Evolutionary conservation across 2,888 invertebrate species (phyloP).

Genomic region (Cheiracanthium punctorium): DNA sequence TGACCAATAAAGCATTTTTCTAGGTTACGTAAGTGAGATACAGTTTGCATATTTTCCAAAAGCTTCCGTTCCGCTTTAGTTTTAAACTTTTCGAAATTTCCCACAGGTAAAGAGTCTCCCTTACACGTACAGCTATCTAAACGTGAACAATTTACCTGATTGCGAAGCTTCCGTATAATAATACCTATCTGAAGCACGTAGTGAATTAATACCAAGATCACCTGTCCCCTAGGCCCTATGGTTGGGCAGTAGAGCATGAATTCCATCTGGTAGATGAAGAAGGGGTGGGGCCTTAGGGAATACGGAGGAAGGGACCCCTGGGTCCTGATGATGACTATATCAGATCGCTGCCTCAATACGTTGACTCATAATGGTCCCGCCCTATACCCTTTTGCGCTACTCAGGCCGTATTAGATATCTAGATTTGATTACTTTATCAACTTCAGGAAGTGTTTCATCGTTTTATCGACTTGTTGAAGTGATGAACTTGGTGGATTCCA

Average conservation of each 20-base stretch:
- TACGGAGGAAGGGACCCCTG: slow-evolving; percentile 23
- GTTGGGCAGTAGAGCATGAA: slow-evolving; percentile 54
- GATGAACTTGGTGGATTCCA: not conserved
- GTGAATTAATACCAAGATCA: slow-evolving; percentile 54
- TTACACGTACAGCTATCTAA: slow-evolving; percentile 17
- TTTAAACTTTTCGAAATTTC: slow-evolving; percentile 26
- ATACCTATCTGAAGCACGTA: slow-evolving; percentile 38
- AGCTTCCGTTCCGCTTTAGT: not conserved
- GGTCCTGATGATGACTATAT: slow-evolving; percentile 59
- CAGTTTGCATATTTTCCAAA: not conserved
- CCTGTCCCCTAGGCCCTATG: slow-evolving; percentile 55
- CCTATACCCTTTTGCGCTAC: slow-evolving; percentile 43
- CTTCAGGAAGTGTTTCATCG: slow-evolving; percentile 2
- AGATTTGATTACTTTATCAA: slow-evolving; percentile 65
- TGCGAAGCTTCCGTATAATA: slow-evolving; percentile 18
- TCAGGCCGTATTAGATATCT: slow-evolving; percentile 36
- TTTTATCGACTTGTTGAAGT: slow-evolving; percentile 8
- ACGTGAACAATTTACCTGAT: slow-evolving; percentile 60
- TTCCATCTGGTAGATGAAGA: slow-evolving; percentile 50
- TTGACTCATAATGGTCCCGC: slow-evolving; percentile 60
- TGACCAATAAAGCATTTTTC: no score
- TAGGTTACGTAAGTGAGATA: no score
- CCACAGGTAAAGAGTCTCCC: slow-evolving; percentile 18
- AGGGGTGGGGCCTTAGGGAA: slow-evolving; percentile 50
- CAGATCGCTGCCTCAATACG: slow-evolving; percentile 35